Base-by-base conservation (phyloP, 2,888 invertebrate genomes). In the Cerastis leucographa region DNA sequence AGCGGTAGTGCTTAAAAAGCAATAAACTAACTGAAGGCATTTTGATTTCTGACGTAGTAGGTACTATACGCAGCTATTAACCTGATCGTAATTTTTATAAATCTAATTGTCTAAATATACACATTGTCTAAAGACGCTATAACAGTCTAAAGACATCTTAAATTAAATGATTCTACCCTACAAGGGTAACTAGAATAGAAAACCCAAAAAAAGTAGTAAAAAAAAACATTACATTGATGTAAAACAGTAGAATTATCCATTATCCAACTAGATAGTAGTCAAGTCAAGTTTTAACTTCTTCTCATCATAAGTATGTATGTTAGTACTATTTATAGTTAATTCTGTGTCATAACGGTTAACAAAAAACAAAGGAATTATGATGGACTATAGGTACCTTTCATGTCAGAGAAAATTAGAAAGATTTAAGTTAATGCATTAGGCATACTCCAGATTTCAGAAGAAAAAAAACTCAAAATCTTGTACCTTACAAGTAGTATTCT, bases 121-220 rank as follows among this genome's bases (percentile, higher is more conserved):
- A 0, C 19, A 22, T 14, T 40, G 46, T 59, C 25, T 40, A 17
- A 74, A 61, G 40, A 29, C 40, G 29, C 22, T 74, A 19, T 51
- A 76, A 5, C 19, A 64, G 51, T 75, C 62, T 51, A 22, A 17
- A 62, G 19, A 75, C 44, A 62, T 75, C 6, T 42, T 49, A 51
- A 49, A n/a, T 29, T 74, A 62, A 42, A 42, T 14, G 42, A 74
- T 54, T 76, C 0, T 44, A 35, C 25, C 51, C 61, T 35, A 14
- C 61, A 29, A 74, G 49, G 74, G 49, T 62, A 74, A 4, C 51
- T 29, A 61, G 29, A n/a, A 14, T 42, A 74, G 5, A 19, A 25
- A 40, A 40, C 9, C 5, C 25, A 14, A 42, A 54, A 69, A n/a
- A 19, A 8, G 51, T 8, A 54, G 2, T 46, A 19, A 14, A 46